These are phyloP conservation scores for Oryzias dopingdopingensis DNA, from an alignment of 2,797 vertebrate genomes.

Conservation along the genomic window DNA sequence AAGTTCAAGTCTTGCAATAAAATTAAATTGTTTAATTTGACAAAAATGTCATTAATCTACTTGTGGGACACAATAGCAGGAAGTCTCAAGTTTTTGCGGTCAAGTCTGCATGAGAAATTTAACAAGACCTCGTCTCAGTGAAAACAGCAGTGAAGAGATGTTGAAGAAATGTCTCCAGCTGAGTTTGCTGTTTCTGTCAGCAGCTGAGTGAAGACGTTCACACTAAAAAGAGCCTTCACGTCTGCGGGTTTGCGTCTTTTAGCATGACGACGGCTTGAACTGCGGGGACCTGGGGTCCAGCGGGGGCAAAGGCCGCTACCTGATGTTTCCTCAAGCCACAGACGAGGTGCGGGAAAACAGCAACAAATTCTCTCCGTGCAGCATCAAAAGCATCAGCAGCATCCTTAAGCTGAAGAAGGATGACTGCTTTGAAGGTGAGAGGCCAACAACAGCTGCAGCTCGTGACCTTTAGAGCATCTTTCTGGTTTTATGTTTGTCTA, in stretches of 20 bases:
- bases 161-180: background rate
- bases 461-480: background rate
- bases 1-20: too few species aligned
- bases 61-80: too few species aligned
- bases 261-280: constrained; percentile 80
- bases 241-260: constrained; percentile 27
- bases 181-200: constrained; percentile 7
- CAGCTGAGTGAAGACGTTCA: background rate
- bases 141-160: constrained; percentile 3
- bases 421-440: constrained; percentile 81
- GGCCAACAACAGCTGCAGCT: background rate
- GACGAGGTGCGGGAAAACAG: constrained; percentile 80
- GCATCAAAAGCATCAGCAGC: constrained; percentile 67
- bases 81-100: too few species aligned
- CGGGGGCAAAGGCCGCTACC: constrained; percentile 74
- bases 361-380: constrained; percentile 81
- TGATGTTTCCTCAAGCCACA: constrained; percentile 83
- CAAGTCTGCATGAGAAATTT: too few species aligned
- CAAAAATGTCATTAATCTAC: too few species aligned
- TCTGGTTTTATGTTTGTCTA: constrained; percentile 21
- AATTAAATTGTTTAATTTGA: too few species aligned
- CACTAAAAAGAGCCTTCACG: background rate
- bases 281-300: constrained; percentile 70
- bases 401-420: constrained; percentile 80
- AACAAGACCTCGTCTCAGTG: too few species aligned